phyloP scores from a whole-genome alignment of 2,888 invertebrate genomes.

The Drosophila colorata region DNA sequence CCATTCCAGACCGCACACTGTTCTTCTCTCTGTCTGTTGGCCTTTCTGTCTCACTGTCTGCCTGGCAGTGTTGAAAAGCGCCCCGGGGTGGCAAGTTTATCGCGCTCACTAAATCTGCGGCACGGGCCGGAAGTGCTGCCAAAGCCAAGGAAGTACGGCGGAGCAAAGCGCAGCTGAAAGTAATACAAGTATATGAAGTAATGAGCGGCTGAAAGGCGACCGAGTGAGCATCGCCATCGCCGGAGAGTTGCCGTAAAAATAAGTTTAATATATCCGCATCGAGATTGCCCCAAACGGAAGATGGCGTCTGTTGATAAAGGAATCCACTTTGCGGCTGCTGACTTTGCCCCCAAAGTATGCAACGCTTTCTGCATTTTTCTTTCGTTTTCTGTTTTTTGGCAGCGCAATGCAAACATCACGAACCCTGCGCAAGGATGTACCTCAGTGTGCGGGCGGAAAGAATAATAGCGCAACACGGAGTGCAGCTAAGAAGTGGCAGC shows the following conservation, averaged over 20 bases:
- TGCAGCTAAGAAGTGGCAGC: constrained; percentile 30
- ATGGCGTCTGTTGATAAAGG: constrained; percentile 58
- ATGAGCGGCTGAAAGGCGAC: constrained; percentile 44
- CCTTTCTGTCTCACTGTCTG: constrained; percentile 4
- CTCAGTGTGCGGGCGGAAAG: constrained; percentile 26
- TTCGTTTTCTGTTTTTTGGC: constrained; percentile 17
- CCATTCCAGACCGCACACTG: constrained; percentile 16
- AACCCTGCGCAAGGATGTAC: constrained; percentile 9
- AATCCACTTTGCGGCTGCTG: constrained; percentile 68
- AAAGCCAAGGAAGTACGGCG: constrained; percentile 26
- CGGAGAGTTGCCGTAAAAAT: constrained; percentile 65
- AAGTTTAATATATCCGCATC: constrained; percentile 79
- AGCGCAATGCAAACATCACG: constrained; percentile 57
- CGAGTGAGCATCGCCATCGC: constrained; percentile 28
- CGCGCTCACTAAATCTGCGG: constrained; percentile 64
- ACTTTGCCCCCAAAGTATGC: constrained; percentile 58
- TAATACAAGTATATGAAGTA: constrained; percentile 52
- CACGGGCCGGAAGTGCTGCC: constrained; percentile 56
- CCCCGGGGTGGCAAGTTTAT: constrained; percentile 63
- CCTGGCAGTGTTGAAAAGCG: constrained; percentile 63
- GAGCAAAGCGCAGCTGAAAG: constrained; percentile 36
- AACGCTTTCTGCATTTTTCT: constrained; percentile 33
- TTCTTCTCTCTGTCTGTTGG: constrained; percentile 3
- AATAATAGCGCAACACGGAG: constrained; percentile 36
- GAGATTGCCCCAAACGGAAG: constrained; percentile 56